A percentile compares a stretch with the other conserved stretches of the same genome.
Evolutionary conservation across 2,888 invertebrate genomes (phyloP).

Genomic region (Ornithoptera alexandrae): DNA sequence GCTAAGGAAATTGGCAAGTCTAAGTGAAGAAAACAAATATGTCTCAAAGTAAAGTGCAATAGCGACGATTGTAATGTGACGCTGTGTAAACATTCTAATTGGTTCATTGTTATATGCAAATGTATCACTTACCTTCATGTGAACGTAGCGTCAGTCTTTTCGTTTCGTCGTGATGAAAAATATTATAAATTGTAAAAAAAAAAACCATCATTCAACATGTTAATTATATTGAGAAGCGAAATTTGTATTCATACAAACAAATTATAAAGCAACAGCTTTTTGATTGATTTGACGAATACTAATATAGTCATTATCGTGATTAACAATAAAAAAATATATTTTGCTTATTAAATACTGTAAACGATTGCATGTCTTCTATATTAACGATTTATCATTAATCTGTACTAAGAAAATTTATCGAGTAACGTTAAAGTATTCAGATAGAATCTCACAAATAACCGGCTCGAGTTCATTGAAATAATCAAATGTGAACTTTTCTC

Average conservation of each 20-base stretch:
- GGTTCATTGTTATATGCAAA: too few relatives aligned
- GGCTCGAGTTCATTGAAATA: slow-evolving; percentile 23
- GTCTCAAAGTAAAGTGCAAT: too few relatives aligned
- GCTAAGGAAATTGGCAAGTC: too few relatives aligned
- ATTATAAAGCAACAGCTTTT: background rate
- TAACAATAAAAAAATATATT: background rate
- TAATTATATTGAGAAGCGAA: background rate
- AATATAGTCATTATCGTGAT: background rate
- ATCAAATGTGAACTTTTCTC: slow-evolving; percentile 31
- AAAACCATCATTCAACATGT: too few relatives aligned
- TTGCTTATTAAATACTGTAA: background rate
- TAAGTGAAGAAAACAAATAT: too few relatives aligned
- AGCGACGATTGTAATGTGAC: too few relatives aligned
- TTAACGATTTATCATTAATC: slow-evolving; percentile 21
- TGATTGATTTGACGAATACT: background rate
- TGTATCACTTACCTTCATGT: too few relatives aligned
- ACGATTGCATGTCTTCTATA: slow-evolving; percentile 9
- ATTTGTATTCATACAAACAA: background rate
- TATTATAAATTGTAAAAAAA: background rate
- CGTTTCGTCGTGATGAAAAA: background rate
- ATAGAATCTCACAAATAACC: slow-evolving; percentile 21
- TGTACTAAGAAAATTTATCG: slow-evolving; percentile 13
- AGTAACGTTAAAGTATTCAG: slow-evolving; percentile 15
- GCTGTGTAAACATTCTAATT: too few relatives aligned
- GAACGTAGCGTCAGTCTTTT: background rate